A percentile compares a stretch with the other conserved stretches of the same genome.
phyloP scores from a whole-genome alignment of 2,888 invertebrate species.

The Sussaba pulchella region DNA sequence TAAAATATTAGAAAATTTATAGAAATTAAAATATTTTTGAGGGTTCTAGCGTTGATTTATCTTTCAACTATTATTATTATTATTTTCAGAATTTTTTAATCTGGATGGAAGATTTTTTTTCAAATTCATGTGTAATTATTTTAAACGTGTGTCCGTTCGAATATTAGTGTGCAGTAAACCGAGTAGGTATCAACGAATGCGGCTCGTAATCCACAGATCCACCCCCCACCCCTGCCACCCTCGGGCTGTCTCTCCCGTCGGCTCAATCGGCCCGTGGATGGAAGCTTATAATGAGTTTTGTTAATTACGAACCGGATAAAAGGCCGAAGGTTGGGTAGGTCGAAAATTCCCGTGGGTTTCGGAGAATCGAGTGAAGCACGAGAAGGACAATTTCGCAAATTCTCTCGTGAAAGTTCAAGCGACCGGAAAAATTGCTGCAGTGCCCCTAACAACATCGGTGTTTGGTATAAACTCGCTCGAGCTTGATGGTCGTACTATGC shows the following conservation, averaged over 20 bases:
- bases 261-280: conserved; percentile 52
- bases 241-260: conserved; percentile 54
- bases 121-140: no score
- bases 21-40: no score
- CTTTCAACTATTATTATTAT: no score
- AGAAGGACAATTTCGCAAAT: conserved; percentile 59
- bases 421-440: conserved; percentile 57
- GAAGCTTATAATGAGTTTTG: conserved; percentile 78
- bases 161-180: background rate
- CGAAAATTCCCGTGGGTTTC: conserved; percentile 23
- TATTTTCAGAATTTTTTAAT: no score
- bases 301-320: conserved; percentile 74
- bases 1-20: no score
- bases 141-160: background rate
- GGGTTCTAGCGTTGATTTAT: no score
- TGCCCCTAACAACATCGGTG: conserved; percentile 11
- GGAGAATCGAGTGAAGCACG: conserved; percentile 27
- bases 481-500: background rate
- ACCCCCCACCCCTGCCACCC: conserved; percentile 39
- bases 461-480: background rate
- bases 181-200: conserved; percentile 38
- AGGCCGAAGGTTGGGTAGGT: conserved; percentile 44
- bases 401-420: conserved; percentile 61
- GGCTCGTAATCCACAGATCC: conserved; percentile 56
- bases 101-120: no score